phyloP scores from a whole-genome alignment of 1,140 invertebrate species.

The Tetragnatha versicolor region DNA sequence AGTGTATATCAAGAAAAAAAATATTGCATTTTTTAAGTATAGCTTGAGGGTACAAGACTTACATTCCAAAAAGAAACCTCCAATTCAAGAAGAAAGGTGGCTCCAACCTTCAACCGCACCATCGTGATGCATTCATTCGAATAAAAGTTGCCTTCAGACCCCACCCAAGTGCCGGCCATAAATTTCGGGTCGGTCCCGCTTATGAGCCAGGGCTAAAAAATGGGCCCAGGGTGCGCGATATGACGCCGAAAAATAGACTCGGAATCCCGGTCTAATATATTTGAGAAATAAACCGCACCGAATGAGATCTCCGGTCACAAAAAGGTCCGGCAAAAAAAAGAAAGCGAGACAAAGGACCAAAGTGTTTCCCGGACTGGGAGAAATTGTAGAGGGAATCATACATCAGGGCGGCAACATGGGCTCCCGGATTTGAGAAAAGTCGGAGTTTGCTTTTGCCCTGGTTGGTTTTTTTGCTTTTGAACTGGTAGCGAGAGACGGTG shows the following conservation, averaged over 20 bases:
- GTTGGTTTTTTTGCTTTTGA: background rate
- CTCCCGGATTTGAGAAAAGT: constrained; percentile 26
- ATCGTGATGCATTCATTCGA: too few species aligned
- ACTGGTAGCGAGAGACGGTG: background rate
- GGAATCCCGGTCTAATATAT: constrained; percentile 32
- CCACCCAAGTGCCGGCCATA: too few species aligned
- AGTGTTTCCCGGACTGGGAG: constrained; percentile 3
- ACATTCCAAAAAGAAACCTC: too few species aligned
- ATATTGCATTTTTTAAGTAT: too few species aligned
- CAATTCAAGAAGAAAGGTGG: too few species aligned
- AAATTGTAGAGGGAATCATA: constrained; percentile 33
- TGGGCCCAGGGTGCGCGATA: constrained; percentile 6
- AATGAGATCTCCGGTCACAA: constrained; percentile 9
- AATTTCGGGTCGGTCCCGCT: constrained; percentile 19
- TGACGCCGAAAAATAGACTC: constrained; percentile 36
- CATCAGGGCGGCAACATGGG: constrained; percentile 16
- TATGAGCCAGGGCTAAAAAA: constrained; percentile 24
- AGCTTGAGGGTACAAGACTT: too few species aligned
- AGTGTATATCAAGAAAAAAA: too few species aligned
- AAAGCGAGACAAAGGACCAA: background rate
- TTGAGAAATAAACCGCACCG: constrained; percentile 26
- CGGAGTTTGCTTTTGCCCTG: background rate
- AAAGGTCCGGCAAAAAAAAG: background rate
- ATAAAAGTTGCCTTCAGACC: background rate
- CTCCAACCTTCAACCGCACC: too few species aligned